Evolutionary conservation across 2,113 vertebrate species (phyloP).

Genomic region (cattle (Bos taurus)): ARS-UCD2.0 NC_037333.1:99584501-99585000

Average conservation of each 20-base stretch:
- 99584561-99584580: background rate
- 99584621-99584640: background rate
- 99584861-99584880: background rate
- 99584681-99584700: background rate
- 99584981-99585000: fast-evolving
- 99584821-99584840: background rate
- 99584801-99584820: background rate
- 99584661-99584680: background rate
- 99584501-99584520: background rate
- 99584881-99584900: background rate
- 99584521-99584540: background rate
- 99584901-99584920: background rate
- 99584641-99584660: background rate
- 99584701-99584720: background rate
- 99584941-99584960: background rate
- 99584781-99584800: background rate
- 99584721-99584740: background rate
- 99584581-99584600: background rate
- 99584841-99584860: background rate
- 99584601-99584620: background rate
- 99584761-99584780: background rate
- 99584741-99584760: background rate
- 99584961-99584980: background rate
- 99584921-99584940: background rate
- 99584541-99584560: background rate